Percentiles rank a stretch among this genome's conserved stretches.
These are phyloP conservation scores for Fregetta grallaria DNA, from an alignment of 2,113 vertebrate genomes.

Conservation along the genomic window DNA sequence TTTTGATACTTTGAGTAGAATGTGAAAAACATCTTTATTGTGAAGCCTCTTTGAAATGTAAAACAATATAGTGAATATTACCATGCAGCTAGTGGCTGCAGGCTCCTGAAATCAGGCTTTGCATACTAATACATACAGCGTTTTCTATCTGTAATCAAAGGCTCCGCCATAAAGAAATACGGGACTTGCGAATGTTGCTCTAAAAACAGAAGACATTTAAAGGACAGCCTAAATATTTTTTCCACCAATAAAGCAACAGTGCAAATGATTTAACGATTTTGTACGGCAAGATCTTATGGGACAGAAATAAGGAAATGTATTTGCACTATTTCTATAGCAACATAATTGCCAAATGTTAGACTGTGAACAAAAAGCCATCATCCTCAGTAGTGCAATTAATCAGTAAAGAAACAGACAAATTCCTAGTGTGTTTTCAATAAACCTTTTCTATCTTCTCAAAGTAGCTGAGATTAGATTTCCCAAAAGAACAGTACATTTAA, in stretches of 20 bases:
- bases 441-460: background rate
- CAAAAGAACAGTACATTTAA: background rate
- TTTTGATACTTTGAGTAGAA: constrained; percentile 27
- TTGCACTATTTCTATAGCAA: constrained; percentile 63
- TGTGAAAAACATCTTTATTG: constrained; percentile 38
- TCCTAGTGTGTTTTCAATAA: background rate
- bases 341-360: constrained; percentile 35
- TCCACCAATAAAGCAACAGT: constrained; percentile 18
- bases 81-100: constrained; percentile 42
- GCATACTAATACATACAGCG: constrained; percentile 52
- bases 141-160: constrained; percentile 53
- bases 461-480: background rate
- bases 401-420: constrained; percentile 28
- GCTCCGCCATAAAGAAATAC: background rate
- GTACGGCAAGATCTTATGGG: background rate
- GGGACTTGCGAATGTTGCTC: background rate
- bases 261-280: constrained; percentile 43
- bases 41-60: constrained; percentile 59
- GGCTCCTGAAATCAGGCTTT: constrained; percentile 55
- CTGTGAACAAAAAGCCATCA: constrained; percentile 52
- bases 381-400: constrained; percentile 29
- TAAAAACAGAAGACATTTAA: constrained; percentile 43
- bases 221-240: constrained; percentile 43
- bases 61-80: constrained; percentile 46
- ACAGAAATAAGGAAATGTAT: constrained; percentile 48